Base-by-base conservation (phyloP, 1,140 invertebrate species). In the Ridgeia piscesae region DNA sequence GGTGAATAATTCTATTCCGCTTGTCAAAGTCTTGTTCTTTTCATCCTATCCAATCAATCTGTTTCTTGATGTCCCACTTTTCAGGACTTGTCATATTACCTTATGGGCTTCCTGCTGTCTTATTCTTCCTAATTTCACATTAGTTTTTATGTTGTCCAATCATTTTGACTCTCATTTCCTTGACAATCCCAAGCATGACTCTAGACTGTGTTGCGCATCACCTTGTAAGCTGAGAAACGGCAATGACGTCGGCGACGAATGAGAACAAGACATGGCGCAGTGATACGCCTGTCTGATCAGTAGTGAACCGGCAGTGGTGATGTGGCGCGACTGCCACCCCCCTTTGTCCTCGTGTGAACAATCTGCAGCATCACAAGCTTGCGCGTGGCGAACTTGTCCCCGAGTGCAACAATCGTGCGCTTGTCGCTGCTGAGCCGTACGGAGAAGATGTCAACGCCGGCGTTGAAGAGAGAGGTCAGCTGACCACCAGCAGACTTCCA, bases 351-450 rank as follows among this genome's bases (percentile, higher is more conserved):
- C 17, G 94, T 94, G 33, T 94, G 93, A 0, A 96, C 95, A 17
- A 96, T 95, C 91, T 96, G 96, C 89, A 96, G 93, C 95, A 96
- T 96, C 89, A 96, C 95, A 91, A 96, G 93, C 92, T 96, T 96
- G n/a, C 96, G 92, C 35, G 95, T 94, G 34, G 94, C 94, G 92
- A 93, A 95, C 93, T 95, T 95, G 94, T 96, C 96, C 33, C 95
- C 96, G 14, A 96, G 94, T n/a, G 95, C 96, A 92, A 96, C 96
- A 35, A 96, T 95, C 11, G 95, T 95, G 91, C 94, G 93, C 92
- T 95, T 95, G 94, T 96, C 95, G 34, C 94, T 94, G 92, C 95
- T 95, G 94, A 96, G 95, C 27, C 95, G 95, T 77, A 96, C 95
- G 91, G 94, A 94, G 94, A 96, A 96, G 91, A 96, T 94, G 91